Evolutionary conservation across 1,140 invertebrate genomes (phyloP), one percentile per base, ranked within the genome.

Genomic region (Eupeodes corollae): DNA sequence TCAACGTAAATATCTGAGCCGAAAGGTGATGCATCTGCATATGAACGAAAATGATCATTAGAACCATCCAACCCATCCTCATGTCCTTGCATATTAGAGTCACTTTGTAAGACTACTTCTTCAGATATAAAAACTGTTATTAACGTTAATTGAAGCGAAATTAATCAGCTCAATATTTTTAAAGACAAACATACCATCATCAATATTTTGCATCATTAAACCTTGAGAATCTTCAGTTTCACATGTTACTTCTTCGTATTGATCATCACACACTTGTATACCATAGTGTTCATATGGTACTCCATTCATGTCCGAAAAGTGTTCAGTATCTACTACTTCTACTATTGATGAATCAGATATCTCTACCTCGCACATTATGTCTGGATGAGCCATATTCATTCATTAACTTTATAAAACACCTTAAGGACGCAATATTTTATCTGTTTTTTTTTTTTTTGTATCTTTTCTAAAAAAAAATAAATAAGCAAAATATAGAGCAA

Each of bases 1-100:
- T 86, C 83, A 39, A 85, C 77, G 67, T 80, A 83, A 61, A 87
- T 79, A 70, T 86, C 84, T 52, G 75, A 76, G 42, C 82, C 76
- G 10, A 83, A 83, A 37, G 85, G 78, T 11, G 78, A 75, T 47
- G 79, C 76, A 51, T 75, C 71, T 49, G 79, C 77, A 67, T 82
- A 81, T 44, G 79, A 71, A 62, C 75, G 75, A n/a, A 83, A 67
- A 52, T 79, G 80, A 66, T 79, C 18, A 18, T 42, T 26, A 6
- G 15, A 26, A 5, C 3, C 82, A 54, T 69, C 71, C 47, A 88
- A 83, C 43, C 88, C 82, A 74, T 87, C 86, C 69, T 89, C 86
- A 56, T 86, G 82, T 10, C 82, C 80, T 72, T 87, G 83, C 58
- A 88, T 73, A 61, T 45, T 44, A 15, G 33, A 9, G 32, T 52